These are phyloP conservation scores for Lagodon rhomboides DNA, from an alignment of 2,797 vertebrate species.

Conservation along the genomic window DNA sequence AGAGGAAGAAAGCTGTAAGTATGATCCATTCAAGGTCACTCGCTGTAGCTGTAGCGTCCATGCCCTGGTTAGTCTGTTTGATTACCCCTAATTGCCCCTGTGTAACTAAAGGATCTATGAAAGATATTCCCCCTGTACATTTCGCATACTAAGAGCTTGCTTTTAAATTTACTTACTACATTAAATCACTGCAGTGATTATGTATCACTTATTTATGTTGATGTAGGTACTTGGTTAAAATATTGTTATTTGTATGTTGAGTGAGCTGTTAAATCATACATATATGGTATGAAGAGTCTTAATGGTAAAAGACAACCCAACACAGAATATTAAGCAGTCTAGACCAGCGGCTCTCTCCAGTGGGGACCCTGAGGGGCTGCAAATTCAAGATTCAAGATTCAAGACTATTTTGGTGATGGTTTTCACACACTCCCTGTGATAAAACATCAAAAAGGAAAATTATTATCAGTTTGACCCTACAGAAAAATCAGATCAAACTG, in stretches of 20 bases:
- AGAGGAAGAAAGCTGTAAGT: constrained; percentile 95
- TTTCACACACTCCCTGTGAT: too few species aligned
- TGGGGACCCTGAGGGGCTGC: too few species aligned
- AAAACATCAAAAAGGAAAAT: too few species aligned
- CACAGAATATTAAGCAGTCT: too few species aligned
- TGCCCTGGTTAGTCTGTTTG: not conserved
- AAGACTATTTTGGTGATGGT: too few species aligned
- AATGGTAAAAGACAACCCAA: too few species aligned
- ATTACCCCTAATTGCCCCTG: not conserved
- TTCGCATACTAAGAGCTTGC: not conserved
- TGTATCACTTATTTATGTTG: too few species aligned
- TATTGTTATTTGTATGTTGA: not conserved
- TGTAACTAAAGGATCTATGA: not conserved
- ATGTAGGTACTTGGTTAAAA: not conserved
- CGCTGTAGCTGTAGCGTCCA: not conserved
- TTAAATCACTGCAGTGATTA: not conserved
- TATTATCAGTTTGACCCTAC: too few species aligned
- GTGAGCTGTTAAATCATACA: not conserved
- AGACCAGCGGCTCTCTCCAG: too few species aligned
- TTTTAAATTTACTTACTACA: not conserved
- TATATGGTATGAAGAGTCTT: not conserved
- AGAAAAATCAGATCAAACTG: too few species aligned
- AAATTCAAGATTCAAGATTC: too few species aligned
- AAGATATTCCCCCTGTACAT: not conserved
- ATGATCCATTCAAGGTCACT: constrained; percentile 10